phyloP scores from a whole-genome alignment of 1,140 invertebrate species.

The Papilio xuthus region DNA sequence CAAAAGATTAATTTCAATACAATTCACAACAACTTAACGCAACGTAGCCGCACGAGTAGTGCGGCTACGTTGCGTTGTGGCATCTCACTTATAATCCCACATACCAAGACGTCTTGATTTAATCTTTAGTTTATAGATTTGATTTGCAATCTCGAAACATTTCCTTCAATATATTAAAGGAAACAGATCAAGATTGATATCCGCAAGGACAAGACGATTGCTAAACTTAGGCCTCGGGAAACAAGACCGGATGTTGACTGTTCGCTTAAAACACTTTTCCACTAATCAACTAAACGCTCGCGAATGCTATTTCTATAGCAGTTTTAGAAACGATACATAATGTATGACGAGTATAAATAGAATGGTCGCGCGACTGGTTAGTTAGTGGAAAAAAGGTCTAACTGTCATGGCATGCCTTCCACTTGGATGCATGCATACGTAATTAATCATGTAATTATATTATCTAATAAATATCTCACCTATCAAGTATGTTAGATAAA shows the following conservation, averaged over 20 bases:
- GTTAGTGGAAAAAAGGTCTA: background rate
- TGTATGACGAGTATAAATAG: background rate
- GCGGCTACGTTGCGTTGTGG: background rate
- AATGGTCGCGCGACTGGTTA: background rate
- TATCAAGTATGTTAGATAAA: background rate
- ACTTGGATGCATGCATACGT: background rate
- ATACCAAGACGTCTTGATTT: background rate
- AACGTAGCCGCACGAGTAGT: background rate
- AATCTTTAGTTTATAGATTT: background rate
- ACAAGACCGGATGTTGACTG: background rate
- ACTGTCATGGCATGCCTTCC: background rate
- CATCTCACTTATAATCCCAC: background rate
- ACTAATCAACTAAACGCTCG: background rate
- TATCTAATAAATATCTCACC: background rate
- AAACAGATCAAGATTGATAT: constrained; percentile 9
- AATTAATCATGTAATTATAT: background rate
- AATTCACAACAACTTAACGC: background rate
- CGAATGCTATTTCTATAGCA: background rate
- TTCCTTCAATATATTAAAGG: constrained; percentile 6
- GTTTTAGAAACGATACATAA: background rate
- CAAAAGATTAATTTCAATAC: background rate
- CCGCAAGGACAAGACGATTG: constrained; percentile 7
- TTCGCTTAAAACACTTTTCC: background rate
- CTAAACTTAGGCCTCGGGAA: background rate
- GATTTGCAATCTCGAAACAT: background rate